A percentile compares a stretch with the other conserved stretches of the same genome.
These are phyloP conservation scores for Erebia ligea DNA, from an alignment of 2,888 invertebrate genomes.

Conservation along the genomic window DNA sequence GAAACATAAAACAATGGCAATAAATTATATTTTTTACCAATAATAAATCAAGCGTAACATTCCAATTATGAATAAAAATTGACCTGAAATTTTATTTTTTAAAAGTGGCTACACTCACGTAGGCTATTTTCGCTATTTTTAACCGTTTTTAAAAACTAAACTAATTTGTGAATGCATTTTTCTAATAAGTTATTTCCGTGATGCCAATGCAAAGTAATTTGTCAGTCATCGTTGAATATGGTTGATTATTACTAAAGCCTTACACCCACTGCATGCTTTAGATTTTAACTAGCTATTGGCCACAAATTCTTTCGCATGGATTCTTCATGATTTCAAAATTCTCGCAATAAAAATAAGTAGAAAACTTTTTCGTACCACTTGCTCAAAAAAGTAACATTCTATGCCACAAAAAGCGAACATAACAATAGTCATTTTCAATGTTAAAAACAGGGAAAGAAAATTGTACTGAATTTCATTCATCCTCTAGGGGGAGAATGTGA, in stretches of 20 bases:
- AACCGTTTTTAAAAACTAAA: conserved; percentile 33
- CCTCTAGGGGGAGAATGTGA: too few relatives aligned
- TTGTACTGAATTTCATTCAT: too few relatives aligned
- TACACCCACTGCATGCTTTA: conserved; percentile 23
- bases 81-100: background rate
- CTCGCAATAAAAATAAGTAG: too few relatives aligned
- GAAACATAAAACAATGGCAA: conserved; percentile 61
- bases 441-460: too few relatives aligned
- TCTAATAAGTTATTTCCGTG: conserved; percentile 21
- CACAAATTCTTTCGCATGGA: too few relatives aligned
- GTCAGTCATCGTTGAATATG: conserved; percentile 60
- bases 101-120: conserved; percentile 40
- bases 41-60: conserved; percentile 57
- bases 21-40: conserved; percentile 67
- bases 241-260: conserved; percentile 19
- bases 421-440: too few relatives aligned
- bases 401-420: too few relatives aligned
- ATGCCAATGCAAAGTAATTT: conserved; percentile 60
- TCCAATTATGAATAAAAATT: conserved; percentile 48
- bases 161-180: conserved; percentile 54
- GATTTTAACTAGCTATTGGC: too few relatives aligned
- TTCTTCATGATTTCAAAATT: too few relatives aligned
- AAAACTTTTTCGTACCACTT: too few relatives aligned
- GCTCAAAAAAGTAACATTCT: too few relatives aligned
- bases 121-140: background rate